Evolutionary conservation across 1,140 invertebrate genomes (phyloP).

Genomic region (Camponotus floridanus): DNA sequence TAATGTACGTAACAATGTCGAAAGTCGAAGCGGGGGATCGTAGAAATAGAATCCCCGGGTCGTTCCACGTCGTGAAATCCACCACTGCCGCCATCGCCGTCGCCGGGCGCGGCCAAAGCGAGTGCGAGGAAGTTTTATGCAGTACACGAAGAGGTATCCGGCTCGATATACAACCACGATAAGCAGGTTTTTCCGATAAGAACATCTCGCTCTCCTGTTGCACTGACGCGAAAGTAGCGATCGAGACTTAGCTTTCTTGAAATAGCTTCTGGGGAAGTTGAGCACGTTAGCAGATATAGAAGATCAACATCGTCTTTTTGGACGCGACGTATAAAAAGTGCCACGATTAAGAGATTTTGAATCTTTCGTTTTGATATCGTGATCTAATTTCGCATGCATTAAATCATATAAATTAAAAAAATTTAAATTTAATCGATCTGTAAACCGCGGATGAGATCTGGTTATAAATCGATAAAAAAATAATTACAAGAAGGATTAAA

Average conservation of each 20-base stretch:
- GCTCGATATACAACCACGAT: constrained; percentile 69
- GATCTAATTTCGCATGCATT: constrained; percentile 19
- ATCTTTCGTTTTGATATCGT: constrained; percentile 20
- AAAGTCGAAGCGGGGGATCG: constrained; percentile 36
- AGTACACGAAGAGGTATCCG: constrained; percentile 56
- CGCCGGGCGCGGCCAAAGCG: constrained; percentile 32
- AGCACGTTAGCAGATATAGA: constrained; percentile 28
- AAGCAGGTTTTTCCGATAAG: constrained; percentile 73
- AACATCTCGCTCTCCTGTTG: constrained; percentile 44
- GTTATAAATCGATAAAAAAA: constrained; percentile 61
- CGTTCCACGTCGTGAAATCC: constrained; percentile 57
- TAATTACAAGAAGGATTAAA: constrained; percentile 31
- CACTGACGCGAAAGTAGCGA: constrained; percentile 33
- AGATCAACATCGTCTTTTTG: constrained; percentile 38
- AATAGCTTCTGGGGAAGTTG: constrained; percentile 20
- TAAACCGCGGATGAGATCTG: constrained; percentile 69
- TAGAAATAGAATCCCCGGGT: constrained; percentile 64
- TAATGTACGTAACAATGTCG: constrained; percentile 69
- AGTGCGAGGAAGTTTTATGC: constrained; percentile 69
- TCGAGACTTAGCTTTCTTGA: not conserved
- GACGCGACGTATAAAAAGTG: not conserved
- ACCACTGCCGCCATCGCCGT: not conserved
- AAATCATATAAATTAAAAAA: no score
- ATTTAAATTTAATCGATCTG: constrained; percentile 83
- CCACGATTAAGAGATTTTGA: constrained; percentile 29